Base-by-base conservation (phyloP, 2,113 vertebrate species). In the Chionis minor region DNA sequence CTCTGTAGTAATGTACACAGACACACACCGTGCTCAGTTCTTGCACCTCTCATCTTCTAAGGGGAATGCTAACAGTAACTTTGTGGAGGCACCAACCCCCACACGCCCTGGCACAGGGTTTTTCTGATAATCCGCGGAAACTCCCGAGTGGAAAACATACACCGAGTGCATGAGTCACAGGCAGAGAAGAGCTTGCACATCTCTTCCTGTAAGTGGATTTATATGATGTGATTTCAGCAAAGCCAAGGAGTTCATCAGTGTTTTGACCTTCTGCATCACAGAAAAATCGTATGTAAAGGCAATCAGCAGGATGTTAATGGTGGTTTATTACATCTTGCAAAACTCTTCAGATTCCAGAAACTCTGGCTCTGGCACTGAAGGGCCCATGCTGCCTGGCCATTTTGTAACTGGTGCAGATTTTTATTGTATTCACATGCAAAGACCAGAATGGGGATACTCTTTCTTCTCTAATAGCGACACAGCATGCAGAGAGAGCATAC, bases 401-500 rank as follows among this genome's bases (percentile, higher is more conserved):
- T 85, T 51, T 77, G 69, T 93, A 69, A 81, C 77, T 90, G 87
- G 79, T 84, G 95, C 74, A 77, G 91, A 91, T 81, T 94, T 96
- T 86, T 73, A 70, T 88, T 89, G 89, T 92, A 81, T 86, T 97
- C 59, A 92, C 84, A 84, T 80, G 75, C 95, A 86, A 98, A 97
- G 96, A 92, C 92, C 84, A 97, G 71, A 94, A 94, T 93, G 70
- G 89, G 83, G 90, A 95, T 74, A 92, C 86, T 95, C 71, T 79
- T 78, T 88, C 91, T 96, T 92, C 92, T 81, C 44, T 97, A 94
- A 88, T 86, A 96, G 84, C 92, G 90, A 85, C 30, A 9, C 92
- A 96, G 96, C 97, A 97, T 97, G 97, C 97, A 96, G 96, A 79
- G 97, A 97, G 95, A 98, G 96, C 86, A 66, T 87, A 93, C 72